Base-by-base conservation (phyloP, 2,113 vertebrate species). In the Campylomormyrus tamandua region DNA sequence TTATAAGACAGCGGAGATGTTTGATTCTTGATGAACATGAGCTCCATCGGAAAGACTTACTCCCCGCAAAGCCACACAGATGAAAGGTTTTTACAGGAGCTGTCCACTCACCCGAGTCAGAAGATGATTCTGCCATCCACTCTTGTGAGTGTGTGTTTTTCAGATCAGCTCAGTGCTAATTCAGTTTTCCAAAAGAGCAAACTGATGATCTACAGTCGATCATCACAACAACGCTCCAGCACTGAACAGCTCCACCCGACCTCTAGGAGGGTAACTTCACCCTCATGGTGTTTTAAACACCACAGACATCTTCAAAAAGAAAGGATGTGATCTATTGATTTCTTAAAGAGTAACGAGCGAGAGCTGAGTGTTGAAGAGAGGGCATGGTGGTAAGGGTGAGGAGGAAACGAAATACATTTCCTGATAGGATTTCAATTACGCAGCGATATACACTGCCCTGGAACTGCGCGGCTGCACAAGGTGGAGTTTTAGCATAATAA, bases 251-350 rank as follows among this genome's bases (percentile, higher is more conserved):
- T 83, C 8, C 87, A 56, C 2, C 49, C 39, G 31, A 48, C n/a
- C 53, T 70, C 85, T 86, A 77, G 48, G 91, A 83, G 90, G 84
- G 94, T 93, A 95, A 95, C 91, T 89, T 89, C 91, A 94, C 90
- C 92, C 92, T 88, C 1, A 5, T 52, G 87, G 91, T 92, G 90
- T 94, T 92, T 93, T 92, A 94, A 94, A 91, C 94, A 94, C 93
- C 92, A 90, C 89, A 92, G 92, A 93, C 91, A 94, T 93, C 24
- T 46, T 83, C 27, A 46, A 24, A 90, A 74, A 88, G 50, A 88
- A 50, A 94, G 94, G 95, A 95, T 95, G 93, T 92, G 90, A 95
- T 93, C 87, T 93, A 95, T 95, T 66, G 94, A 95, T 94, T 92
- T 90, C 87, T 49, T 66, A 77, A 87, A 90, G 90, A 90, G 87